These are phyloP conservation scores for Sisyra terminalis DNA, from an alignment of 2,888 invertebrate genomes.

Conservation along the genomic window DNA sequence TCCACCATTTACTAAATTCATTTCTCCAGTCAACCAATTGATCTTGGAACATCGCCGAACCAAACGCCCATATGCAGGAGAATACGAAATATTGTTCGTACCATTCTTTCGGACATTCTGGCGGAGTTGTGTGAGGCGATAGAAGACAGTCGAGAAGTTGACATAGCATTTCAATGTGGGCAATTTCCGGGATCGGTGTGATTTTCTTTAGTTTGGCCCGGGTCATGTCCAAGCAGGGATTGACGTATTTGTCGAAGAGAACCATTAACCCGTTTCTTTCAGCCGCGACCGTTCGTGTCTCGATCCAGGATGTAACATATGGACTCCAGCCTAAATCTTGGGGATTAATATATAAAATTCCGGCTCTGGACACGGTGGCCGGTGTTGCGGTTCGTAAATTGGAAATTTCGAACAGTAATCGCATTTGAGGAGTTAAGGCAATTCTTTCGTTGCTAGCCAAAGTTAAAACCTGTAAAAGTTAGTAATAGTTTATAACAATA, in stretches of 20 bases:
- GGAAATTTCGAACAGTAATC: conserved; percentile 86
- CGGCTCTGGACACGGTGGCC: conserved; percentile 88
- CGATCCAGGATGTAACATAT: conserved; percentile 79
- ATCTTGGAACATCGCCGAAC: conserved; percentile 81
- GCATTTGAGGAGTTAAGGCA: conserved; percentile 74
- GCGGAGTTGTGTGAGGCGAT: conserved; percentile 61
- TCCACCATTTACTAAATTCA: conserved; percentile 93
- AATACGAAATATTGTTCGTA: conserved; percentile 90
- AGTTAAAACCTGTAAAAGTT: conserved; percentile 52
- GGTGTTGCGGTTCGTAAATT: conserved; percentile 84
- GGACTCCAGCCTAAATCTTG: conserved; percentile 93
- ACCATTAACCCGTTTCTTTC: conserved; percentile 70
- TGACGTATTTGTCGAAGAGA: conserved; percentile 87
- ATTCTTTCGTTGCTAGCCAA: conserved; percentile 90
- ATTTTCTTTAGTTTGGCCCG: conserved; percentile 71
- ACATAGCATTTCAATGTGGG: conserved; percentile 78
- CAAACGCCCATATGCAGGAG: conserved; percentile 84
- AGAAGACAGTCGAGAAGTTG: conserved; percentile 73
- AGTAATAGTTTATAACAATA: neutral
- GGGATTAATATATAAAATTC: conserved; percentile 86
- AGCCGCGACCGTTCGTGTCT: conserved; percentile 48
- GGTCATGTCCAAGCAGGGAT: conserved; percentile 57
- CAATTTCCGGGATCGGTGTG: conserved; percentile 79
- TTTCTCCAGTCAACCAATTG: conserved; percentile 80
- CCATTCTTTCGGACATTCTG: conserved; percentile 86